Conservation (phyloP, 2,797 vertebrate genomes). For the Sebastes steindachneri region DNA sequence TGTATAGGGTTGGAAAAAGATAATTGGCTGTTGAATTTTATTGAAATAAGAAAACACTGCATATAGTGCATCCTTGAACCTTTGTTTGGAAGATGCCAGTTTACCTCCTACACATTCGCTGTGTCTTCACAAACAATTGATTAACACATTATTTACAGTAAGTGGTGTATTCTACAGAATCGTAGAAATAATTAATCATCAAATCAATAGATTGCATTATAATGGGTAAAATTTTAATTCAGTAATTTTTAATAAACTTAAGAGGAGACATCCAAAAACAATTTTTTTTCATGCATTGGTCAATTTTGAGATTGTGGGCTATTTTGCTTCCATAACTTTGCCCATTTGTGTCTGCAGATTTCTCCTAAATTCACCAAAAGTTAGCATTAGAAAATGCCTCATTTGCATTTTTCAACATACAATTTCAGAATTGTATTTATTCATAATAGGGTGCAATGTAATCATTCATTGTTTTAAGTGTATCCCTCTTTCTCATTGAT, state of each 20-base stretch:
- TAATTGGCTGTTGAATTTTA: not conserved
- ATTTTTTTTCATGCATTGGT: too few relatives aligned
- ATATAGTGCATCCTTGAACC: not conserved
- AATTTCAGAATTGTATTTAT: too few relatives aligned
- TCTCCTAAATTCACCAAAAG: too few relatives aligned
- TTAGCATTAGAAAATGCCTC: too few relatives aligned
- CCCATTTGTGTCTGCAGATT: fast-evolving
- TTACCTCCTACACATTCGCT: not conserved
- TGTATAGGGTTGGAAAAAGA: not conserved
- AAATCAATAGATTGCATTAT: not conserved
- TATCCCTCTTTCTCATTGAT: too few relatives aligned
- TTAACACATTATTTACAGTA: not conserved
- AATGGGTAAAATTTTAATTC: not conserved
- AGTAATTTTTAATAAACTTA: not conserved
- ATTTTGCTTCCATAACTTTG: too few relatives aligned
- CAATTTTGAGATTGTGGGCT: too few relatives aligned
- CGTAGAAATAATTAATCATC: not conserved
- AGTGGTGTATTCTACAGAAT: not conserved
- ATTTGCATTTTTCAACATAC: too few relatives aligned
- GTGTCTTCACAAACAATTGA: not conserved
- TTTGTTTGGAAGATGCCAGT: not conserved
- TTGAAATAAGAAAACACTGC: not conserved
- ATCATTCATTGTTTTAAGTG: too few relatives aligned
- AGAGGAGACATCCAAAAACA: too few relatives aligned
- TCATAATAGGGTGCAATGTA: too few relatives aligned